These are phyloP conservation scores for Phrynosoma platyrhinos DNA, from an alignment of 2,113 vertebrate genomes.

Conservation along the genomic window DNA sequence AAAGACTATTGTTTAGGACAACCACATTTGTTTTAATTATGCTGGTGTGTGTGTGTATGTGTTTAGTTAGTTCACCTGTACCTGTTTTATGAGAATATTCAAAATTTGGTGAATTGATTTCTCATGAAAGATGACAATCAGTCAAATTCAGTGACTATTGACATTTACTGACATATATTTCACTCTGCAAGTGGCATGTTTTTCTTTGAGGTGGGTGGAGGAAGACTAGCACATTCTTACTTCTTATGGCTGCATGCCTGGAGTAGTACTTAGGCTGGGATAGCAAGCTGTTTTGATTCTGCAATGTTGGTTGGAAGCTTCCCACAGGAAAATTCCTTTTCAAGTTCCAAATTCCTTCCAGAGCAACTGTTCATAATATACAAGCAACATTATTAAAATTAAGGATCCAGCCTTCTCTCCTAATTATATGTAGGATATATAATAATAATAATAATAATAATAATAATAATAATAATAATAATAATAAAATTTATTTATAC, in stretches of 20 bases:
- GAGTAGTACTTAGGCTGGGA: slow-evolving; percentile 78
- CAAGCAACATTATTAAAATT: slow-evolving; percentile 51
- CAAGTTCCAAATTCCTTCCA: slow-evolving; percentile 77
- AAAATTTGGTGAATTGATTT: not conserved
- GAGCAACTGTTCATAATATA: slow-evolving; percentile 70
- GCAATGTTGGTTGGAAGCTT: slow-evolving; percentile 58
- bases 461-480: too few species aligned
- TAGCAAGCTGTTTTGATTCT: slow-evolving; percentile 64
- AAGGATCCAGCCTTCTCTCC: not conserved
- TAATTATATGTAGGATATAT: not conserved
- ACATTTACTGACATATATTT: slow-evolving; percentile 1
- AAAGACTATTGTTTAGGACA: too few species aligned
- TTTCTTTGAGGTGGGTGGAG: not conserved
- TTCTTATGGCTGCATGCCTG: slow-evolving; percentile 74
- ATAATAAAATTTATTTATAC: too few species aligned
- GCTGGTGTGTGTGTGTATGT: not conserved
- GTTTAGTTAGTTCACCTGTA: not conserved
- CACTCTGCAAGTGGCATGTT: not conserved
- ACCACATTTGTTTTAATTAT: too few species aligned
- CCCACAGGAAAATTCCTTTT: slow-evolving; percentile 70
- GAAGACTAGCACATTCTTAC: slow-evolving; percentile 63
- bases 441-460: too few species aligned
- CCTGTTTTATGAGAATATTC: not conserved
- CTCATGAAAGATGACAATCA: not conserved
- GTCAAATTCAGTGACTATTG: not conserved